Base-by-base conservation (phyloP, 2,888 invertebrate genomes). In the Nemotelus nigrinus region DNA sequence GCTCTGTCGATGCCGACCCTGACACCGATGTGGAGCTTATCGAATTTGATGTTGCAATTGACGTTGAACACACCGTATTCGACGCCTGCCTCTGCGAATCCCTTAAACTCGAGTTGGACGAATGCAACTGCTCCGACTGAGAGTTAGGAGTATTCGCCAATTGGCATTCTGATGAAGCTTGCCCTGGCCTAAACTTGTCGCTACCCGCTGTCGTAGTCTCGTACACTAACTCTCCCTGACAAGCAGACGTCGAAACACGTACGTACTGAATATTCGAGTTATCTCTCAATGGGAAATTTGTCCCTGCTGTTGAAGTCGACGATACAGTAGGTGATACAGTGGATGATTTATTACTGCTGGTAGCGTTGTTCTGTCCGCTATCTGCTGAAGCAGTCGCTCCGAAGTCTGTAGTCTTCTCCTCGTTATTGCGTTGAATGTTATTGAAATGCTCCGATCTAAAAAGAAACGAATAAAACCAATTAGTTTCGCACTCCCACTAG, bases 371-470 rank as follows among this genome's bases (percentile, higher is more conserved):
- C 2, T 63, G 44, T 41, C 44, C 65, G 45, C 72, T 48, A 7
- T n/a, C 88, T 78, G 88, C 88, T 81, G 88, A 45, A 10, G 55
- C 60, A 6, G 74, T 41, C 41, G 48, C 74, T 44, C 39, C 74
- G 47, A 74, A 43, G n/a, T 74, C 60, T 0, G 47, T 43, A 25
- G 57, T n/a, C 43, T 87, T 87, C 43, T 88, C 88, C 80, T 88
- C 88, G 76, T 81, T 81, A 82, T 88, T 89, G 84, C 90, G 90
- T 82, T 90, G 90, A 78, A 90, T 86, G 83, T 87, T 90, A 83
- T 91, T 90, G 88, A 90, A 87, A 83, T 90, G 89, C 84, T 91
- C 90, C 84, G 91, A 89, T 88, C 91, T 91, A 88, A 5, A 89
- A 89, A 80, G 65, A 83, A 80, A 78, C 63, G 75, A 55, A 76